Evolutionary conservation across 2,797 vertebrate genomes (phyloP).

Genomic region (Phalloptychus januarius): DNA sequence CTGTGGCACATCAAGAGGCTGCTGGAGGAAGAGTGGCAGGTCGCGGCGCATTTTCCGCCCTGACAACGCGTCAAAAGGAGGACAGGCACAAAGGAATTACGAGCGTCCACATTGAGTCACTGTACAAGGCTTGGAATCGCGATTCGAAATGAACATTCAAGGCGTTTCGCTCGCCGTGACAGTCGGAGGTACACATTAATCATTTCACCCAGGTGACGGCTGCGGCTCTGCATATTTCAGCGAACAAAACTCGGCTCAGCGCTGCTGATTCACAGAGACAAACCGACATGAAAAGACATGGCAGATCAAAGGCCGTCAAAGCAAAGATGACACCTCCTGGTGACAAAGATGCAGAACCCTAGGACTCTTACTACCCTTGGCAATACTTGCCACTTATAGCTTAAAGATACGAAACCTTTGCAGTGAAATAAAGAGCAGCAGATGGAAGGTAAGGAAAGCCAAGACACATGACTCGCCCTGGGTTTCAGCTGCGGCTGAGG

Average conservation of each 20-base stretch:
- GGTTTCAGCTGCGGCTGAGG: constrained; percentile 41
- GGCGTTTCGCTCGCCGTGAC: constrained; percentile 50
- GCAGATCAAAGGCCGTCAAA: constrained; percentile 51
- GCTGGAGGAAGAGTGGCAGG: constrained; percentile 67
- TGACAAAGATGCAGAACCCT: constrained; percentile 51
- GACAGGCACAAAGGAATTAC: constrained; percentile 62
- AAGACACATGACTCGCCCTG: constrained; percentile 30
- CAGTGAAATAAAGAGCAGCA: constrained; percentile 28
- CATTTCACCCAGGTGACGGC: constrained; percentile 61
- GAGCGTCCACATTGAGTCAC: constrained; percentile 58
- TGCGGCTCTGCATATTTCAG: constrained; percentile 41
- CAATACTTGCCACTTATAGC: constrained; percentile 36
- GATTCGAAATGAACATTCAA: constrained; percentile 58
- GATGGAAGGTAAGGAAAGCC: constrained; percentile 22
- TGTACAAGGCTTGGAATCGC: constrained; percentile 36
- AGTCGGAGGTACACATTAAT: constrained; percentile 53
- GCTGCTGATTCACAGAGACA: constrained; percentile 46
- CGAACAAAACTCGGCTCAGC: constrained; percentile 36
- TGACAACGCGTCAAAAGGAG: constrained; percentile 69
- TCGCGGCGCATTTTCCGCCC: constrained; percentile 55
- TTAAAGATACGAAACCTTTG: constrained; percentile 39
- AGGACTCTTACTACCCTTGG: constrained; percentile 47
- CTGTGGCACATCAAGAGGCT: constrained; percentile 72
- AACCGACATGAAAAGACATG: constrained; percentile 41
- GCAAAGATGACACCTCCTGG: constrained; percentile 55